These are phyloP conservation scores for Chaetorhynchus papuensis DNA, from an alignment of 2,113 vertebrate species.

Conservation along the genomic window DNA sequence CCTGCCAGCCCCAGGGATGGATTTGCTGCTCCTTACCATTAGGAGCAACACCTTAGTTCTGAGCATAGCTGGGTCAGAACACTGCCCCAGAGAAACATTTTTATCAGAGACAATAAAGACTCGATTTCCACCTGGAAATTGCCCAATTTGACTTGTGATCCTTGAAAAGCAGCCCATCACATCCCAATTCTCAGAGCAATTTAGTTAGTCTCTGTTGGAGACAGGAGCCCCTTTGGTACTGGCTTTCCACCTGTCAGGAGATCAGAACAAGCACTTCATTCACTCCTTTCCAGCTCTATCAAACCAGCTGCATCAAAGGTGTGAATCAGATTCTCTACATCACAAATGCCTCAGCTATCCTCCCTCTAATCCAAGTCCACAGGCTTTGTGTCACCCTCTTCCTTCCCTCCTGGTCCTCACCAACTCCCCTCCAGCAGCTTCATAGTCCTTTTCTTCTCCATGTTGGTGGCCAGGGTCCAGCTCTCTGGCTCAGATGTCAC, in stretches of 20 bases:
- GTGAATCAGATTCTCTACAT: neutral
- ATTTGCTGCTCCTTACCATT: constrained; percentile 25
- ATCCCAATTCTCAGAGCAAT: constrained; percentile 57
- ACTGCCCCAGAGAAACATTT: constrained; percentile 53
- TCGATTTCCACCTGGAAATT: constrained; percentile 65
- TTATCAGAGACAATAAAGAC: constrained; percentile 61
- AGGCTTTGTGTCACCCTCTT: neutral
- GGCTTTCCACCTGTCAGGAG: neutral
- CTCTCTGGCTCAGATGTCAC: neutral
- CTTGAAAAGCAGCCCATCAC: constrained; percentile 27
- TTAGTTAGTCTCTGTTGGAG: constrained; percentile 54
- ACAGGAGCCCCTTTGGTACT: neutral
- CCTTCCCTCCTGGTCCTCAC: neutral
- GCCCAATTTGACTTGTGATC: constrained; percentile 52
- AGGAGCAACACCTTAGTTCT: constrained; percentile 21
- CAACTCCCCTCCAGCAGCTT: neutral
- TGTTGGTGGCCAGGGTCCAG: neutral
- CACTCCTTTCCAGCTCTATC: neutral
- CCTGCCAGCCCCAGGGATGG: neutral
- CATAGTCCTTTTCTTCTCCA: neutral
- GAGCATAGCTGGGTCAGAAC: constrained; percentile 16
- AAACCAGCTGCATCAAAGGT: neutral
- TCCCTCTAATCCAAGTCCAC: neutral
- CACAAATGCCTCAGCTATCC: neutral
- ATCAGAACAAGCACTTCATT: neutral